phyloP scores from a whole-genome alignment of 2,797 vertebrate genomes.

The Mionectes olivaceus region DNA sequence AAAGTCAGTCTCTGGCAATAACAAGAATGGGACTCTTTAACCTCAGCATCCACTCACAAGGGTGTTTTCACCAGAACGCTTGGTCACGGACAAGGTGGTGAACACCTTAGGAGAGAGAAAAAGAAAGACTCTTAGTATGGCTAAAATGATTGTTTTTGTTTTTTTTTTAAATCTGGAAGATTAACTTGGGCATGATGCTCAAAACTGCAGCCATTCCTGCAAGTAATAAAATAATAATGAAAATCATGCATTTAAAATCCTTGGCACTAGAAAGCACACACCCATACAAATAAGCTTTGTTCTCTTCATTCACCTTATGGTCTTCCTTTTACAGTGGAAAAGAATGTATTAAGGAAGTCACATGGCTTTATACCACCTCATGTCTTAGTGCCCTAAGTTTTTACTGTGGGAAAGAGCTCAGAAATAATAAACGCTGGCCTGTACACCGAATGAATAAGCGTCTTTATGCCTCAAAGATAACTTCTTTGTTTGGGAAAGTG shows the following conservation, averaged over 20 bases:
- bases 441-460: neutral
- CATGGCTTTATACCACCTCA: neutral
- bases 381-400: neutral
- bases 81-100: slow-evolving; percentile 82
- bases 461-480: neutral
- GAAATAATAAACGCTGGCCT: neutral
- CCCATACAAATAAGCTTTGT: neutral
- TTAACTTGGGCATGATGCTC: neutral
- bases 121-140: neutral
- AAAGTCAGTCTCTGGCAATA: slow-evolving; percentile 51
- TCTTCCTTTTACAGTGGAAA: neutral
- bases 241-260: neutral
- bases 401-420: neutral
- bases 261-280: neutral
- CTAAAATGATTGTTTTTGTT: neutral
- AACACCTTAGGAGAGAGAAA: slow-evolving; percentile 75
- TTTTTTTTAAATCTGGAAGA: neutral
- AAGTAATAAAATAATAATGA: neutral
- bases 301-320: neutral
- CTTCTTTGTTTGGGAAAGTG: neutral
- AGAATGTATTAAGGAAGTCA: neutral
- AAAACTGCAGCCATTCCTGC: neutral
- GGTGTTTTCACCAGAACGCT: slow-evolving; percentile 74
- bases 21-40: slow-evolving; percentile 80
- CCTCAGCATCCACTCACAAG: slow-evolving; percentile 85